Evolutionary conservation across 2,113 vertebrate genomes (phyloP).

Genomic region (Prinia subflava): DNA sequence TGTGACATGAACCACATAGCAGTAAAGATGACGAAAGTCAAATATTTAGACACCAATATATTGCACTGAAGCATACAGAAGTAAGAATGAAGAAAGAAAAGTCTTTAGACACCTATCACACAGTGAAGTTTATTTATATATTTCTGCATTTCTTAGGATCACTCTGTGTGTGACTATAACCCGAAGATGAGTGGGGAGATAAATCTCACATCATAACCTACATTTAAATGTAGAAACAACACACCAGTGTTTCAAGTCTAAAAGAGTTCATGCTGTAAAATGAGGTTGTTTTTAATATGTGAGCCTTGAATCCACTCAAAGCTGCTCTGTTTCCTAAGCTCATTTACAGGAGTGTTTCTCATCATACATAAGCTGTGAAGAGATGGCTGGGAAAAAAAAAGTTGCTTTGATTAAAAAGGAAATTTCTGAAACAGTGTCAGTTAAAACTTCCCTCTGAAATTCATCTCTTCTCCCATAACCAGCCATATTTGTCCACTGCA

Average conservation of each 20-base stretch:
- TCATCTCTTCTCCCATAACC: background rate
- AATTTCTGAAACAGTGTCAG: background rate
- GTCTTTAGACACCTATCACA: background rate
- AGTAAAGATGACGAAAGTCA: background rate
- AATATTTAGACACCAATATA: background rate
- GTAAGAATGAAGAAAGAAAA: background rate
- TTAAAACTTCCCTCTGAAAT: slow-evolving; percentile 5
- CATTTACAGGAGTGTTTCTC: slow-evolving; percentile 25
- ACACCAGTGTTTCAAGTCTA: background rate
- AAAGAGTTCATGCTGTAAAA: background rate
- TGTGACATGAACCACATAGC: background rate
- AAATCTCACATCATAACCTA: background rate
- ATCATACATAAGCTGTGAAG: background rate
- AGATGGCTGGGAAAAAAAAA: background rate
- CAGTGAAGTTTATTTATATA: background rate
- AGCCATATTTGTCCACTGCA: background rate
- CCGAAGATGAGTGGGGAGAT: background rate
- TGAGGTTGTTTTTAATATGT: background rate
- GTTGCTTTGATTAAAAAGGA: slow-evolving; percentile 39
- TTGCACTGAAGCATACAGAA: background rate
- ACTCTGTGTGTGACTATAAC: background rate
- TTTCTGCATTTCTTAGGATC: background rate
- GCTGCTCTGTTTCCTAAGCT: slow-evolving; percentile 10
- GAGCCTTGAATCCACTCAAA: background rate
- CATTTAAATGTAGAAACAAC: background rate